Base-by-base conservation (phyloP, 2,888 invertebrate genomes). In the Heterodera filipjevi region DNA sequence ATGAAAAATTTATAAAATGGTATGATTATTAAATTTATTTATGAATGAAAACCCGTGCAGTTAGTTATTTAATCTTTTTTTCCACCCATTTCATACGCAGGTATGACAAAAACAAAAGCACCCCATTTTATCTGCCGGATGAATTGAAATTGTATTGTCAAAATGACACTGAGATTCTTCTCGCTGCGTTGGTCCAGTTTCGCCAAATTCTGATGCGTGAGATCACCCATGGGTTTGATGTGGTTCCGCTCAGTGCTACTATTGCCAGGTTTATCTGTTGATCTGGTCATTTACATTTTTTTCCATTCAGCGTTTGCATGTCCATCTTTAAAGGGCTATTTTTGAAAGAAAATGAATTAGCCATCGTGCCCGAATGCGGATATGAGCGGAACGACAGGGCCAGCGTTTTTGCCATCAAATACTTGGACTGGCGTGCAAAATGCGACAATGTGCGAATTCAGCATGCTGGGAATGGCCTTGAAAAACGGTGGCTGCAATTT, bases 381-480 rank as follows among this genome's bases (percentile, higher is more conserved):
- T 39, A 39, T 39, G 39, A 39, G 39, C 39, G 39, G 39, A 39
- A 39, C 39, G 39, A 39, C 39, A 0, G 39, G 2, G 39, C 39
- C 39, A 39, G 39, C 12, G 39, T 39, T 6, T 39, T 39, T 39
- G 22, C 27, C 8, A 74, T 33, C 6, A 27, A 30, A n/a, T 53
- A 44, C 32, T 22, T 16, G 22, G 59, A 74, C 16, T 64, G 39
- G 39, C 39, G 39, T 39, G 39, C 39, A 10, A 39, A 39, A 39
- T 10, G 8, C 6, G 64, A 64, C 16, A 19, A 6, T 6, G 39
- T 39, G 6, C 6, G 12, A 39, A 39, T 39, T 32, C 33, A n/a
- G n/a, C 71, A 70, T 70, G 71, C 71, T 6, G 71, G 71, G 8
- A 70, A 70, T 19, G 71, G 71, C 39, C 6, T n/a, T 8, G 71